Evolutionary conservation across 2,888 invertebrate genomes (phyloP), one percentile per base, ranked within the genome.

Genomic region (Agonopterix arenella): DNA sequence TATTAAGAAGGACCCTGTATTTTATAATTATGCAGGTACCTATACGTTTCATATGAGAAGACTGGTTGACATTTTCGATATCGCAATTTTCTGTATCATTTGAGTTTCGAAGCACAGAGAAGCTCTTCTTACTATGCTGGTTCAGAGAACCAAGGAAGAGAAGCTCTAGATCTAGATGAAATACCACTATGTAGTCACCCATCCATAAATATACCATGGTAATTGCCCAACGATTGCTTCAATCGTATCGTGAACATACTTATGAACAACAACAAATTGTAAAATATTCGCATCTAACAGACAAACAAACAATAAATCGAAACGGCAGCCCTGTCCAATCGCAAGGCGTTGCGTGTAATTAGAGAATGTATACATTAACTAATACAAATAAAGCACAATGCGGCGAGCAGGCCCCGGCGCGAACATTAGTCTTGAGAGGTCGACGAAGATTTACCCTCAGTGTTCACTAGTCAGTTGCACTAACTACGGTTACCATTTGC

Each of bases 361-460:
- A 89, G 84, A 84, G 85, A 84, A 82, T 85, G 88, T 86, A 85
- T 86, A 88, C 86, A 88, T 88, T 88, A 84, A 78, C 79, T 57
- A 86, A 77, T 81, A 84, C 86, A 89, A 89, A 88, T 86, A 88
- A 88, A 88, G 77, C 77, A 88, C 86, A 85, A 86, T 85, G 70
- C 76, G 60, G 67, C 72, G 70, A 79, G 80, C 73, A 72, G 70
- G 63, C 61, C 73, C 77, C 66, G 76, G 79, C 67, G 79, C 70
- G 73, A 73, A 84, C 84, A 83, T 86, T 82, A 84, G 86, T 85
- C 83, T 81, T 68, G 66, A 70, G 75, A 74, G 84, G 84, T 84
- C 79, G 77, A 61, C 57, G 63, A 64, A 70, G 77, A 77, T 71
- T 71, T 74, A 77, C 71, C 81, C 72, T 63, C 68, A 59, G 64